Percentiles rank a stretch among this genome's conserved stretches.
Evolutionary conservation across 2,888 invertebrate genomes (phyloP).

Genomic region (Steromphala cineraria): DNA sequence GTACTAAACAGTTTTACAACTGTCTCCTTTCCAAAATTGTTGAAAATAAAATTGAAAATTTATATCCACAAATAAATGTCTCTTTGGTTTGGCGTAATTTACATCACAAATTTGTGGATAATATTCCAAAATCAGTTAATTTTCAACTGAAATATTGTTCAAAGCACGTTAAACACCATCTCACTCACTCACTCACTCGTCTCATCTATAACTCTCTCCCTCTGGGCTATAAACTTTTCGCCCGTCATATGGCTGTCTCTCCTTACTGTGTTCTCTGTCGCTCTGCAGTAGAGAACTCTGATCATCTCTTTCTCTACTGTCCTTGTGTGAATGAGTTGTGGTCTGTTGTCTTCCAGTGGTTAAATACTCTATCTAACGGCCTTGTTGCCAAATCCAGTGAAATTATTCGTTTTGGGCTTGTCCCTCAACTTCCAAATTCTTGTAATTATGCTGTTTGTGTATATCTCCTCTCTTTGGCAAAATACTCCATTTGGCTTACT

Average conservation of each 20-base stretch:
- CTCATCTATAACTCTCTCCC: slow-evolving; percentile 1
- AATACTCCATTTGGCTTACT: background rate
- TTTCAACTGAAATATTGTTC: too few relatives aligned
- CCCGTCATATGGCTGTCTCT: background rate
- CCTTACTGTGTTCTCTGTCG: background rate
- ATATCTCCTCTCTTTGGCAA: background rate
- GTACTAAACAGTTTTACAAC: background rate
- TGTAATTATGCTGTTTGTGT: background rate
- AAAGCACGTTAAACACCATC: too few relatives aligned
- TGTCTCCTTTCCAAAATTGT: background rate
- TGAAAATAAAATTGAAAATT: background rate
- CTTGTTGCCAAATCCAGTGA: background rate
- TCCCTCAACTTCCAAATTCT: background rate
- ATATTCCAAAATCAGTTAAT: background rate
- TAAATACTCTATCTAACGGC: background rate
- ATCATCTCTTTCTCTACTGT: background rate
- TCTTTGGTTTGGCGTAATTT: background rate
- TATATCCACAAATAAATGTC: background rate
- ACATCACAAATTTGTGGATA: background rate
- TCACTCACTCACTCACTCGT: too few relatives aligned
- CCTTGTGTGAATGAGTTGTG: background rate
- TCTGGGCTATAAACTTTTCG: background rate
- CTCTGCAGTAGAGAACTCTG: background rate
- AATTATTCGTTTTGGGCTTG: background rate
- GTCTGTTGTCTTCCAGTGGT: background rate